Percentiles rank a stretch among this genome's conserved stretches.
Evolutionary conservation across 2,888 invertebrate genomes (phyloP).

Genomic region (Cataglyphis altisquamis): DNA sequence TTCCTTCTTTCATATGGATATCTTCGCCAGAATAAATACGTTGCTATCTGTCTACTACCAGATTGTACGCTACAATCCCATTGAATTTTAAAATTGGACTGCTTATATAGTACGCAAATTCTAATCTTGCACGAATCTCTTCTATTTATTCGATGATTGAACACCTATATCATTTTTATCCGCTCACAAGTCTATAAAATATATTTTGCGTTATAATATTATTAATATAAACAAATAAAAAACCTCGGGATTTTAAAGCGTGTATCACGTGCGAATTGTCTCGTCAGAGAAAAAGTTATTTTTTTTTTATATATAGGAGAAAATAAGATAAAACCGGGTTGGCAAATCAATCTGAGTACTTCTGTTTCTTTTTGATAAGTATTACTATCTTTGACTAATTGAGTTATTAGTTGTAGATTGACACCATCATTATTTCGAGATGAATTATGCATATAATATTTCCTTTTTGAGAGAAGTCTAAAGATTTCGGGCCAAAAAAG

Average conservation of each 20-base stretch:
- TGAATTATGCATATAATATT: too few species aligned
- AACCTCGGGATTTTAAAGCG: background rate
- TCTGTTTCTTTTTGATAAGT: too few species aligned
- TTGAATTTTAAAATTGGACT: background rate
- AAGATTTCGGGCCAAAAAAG: too few species aligned
- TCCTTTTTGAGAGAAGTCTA: too few species aligned
- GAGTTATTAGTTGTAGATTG: too few species aligned
- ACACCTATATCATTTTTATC: background rate
- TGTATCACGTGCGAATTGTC: background rate
- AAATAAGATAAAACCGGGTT: too few species aligned
- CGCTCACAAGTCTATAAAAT: background rate
- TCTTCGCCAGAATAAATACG: background rate
- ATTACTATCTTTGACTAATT: too few species aligned
- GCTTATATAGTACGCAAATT: background rate
- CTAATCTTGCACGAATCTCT: background rate
- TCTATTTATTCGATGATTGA: background rate
- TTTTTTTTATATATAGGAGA: background rate
- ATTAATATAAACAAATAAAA: constrained; percentile 1
- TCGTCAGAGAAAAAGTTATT: background rate
- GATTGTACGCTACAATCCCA: background rate
- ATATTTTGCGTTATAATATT: constrained; percentile 1
- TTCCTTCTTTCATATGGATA: background rate
- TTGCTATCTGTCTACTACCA: background rate
- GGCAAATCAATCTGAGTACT: too few species aligned
- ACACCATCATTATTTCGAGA: too few species aligned